Conservation (phyloP, 1,140 invertebrate species). For the Semibalanus balanoides region DNA sequence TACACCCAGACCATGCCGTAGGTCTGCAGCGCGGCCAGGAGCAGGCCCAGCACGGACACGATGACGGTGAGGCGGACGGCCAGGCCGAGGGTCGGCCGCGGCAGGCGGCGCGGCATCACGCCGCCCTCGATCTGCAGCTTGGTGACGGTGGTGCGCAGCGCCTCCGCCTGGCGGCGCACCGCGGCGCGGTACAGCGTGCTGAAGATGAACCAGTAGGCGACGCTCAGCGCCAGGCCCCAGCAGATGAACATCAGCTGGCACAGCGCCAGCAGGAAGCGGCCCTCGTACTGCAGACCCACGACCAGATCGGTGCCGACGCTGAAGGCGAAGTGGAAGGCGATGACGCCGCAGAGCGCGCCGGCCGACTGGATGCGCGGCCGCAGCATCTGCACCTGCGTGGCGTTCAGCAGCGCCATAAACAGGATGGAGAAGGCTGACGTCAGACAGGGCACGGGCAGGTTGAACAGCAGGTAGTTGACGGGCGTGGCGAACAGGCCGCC, state of each 20-base stretch:
- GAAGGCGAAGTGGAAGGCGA: constrained; percentile 28
- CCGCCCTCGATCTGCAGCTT: constrained; percentile 26
- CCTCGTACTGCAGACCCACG: neutral
- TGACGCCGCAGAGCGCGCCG: constrained; percentile 69
- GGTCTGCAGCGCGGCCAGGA: constrained; percentile 63
- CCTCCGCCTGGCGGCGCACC: constrained; percentile 23
- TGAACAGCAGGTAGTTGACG: constrained; percentile 58
- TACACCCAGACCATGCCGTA: constrained; percentile 62
- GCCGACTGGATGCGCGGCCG: constrained; percentile 59
- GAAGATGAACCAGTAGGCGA: neutral
- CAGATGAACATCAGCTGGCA: neutral
- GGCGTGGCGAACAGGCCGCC: constrained; percentile 57
- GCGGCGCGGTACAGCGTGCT: neutral
- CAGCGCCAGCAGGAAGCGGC: neutral
- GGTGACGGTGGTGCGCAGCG: constrained; percentile 28
- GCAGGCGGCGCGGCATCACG: constrained; percentile 23
- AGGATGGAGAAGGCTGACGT: constrained; percentile 70
- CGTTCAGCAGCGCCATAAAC: constrained; percentile 63
- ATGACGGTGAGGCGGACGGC: constrained; percentile 74
- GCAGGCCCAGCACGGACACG: constrained; percentile 60
- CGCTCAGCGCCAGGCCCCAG: neutral
- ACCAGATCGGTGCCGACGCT: neutral
- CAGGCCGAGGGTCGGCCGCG: constrained; percentile 40
- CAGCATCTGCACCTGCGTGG: constrained; percentile 42
- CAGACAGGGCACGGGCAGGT: constrained; percentile 63